These are phyloP conservation scores for Cinara cedri DNA, from an alignment of 2,888 invertebrate genomes.

Conservation along the genomic window DNA sequence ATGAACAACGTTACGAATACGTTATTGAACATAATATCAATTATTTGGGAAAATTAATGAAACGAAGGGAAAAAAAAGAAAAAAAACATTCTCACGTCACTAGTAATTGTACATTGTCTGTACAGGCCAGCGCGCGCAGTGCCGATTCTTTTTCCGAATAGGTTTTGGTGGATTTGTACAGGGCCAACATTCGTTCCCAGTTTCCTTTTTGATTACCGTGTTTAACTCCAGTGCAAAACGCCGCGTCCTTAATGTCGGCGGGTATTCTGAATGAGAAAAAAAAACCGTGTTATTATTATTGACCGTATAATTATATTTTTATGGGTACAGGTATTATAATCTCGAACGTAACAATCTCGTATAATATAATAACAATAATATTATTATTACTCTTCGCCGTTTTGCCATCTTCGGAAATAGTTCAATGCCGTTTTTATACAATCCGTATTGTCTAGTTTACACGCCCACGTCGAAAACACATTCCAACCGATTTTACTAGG, in stretches of 20 bases:
- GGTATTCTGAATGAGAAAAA: slow-evolving; percentile 50
- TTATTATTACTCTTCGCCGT: slow-evolving; percentile 32
- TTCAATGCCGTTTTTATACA: neutral
- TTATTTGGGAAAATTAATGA: no score
- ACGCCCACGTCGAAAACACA: slow-evolving; percentile 32
- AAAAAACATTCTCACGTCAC: slow-evolving; percentile 11
- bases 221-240: slow-evolving; percentile 52
- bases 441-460: neutral
- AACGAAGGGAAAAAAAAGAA: neutral
- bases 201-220: neutral
- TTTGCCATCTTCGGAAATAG: slow-evolving; percentile 37
- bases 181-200: slow-evolving; percentile 4
- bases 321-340: neutral
- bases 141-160: slow-evolving; percentile 44
- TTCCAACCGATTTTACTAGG: slow-evolving; percentile 19
- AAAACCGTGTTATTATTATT: neutral
- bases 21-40: no score
- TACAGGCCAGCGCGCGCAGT: slow-evolving; percentile 41
- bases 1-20: no score
- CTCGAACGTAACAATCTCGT: neutral
- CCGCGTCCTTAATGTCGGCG: slow-evolving; percentile 54
- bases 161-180: slow-evolving; percentile 40
- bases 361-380: neutral
- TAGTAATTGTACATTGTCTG: slow-evolving; percentile 5
- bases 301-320: neutral